Percentiles rank a stretch among this genome's conserved stretches.
Evolutionary conservation across 2,113 vertebrate genomes (phyloP).

Genomic region (Cryptotis parvus): DNA sequence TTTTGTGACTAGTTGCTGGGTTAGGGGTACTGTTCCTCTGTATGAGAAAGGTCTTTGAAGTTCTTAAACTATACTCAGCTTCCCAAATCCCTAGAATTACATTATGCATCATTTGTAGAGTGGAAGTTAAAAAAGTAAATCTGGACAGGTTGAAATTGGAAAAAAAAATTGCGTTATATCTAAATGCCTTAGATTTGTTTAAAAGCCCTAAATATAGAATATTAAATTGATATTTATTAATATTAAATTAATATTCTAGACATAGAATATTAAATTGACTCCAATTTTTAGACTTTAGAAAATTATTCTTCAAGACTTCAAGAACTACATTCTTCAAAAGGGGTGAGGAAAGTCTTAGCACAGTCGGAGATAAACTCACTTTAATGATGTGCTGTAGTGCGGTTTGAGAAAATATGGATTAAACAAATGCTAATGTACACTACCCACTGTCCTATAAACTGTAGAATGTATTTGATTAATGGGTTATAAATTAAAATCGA

Average conservation of each 20-base stretch:
- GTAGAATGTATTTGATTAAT: slow-evolving; percentile 10
- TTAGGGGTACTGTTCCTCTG: neutral
- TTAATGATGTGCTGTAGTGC: neutral
- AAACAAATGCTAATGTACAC: neutral
- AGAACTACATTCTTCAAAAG: slow-evolving; percentile 8
- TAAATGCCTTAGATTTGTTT: slow-evolving; percentile 20
- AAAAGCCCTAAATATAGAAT: slow-evolving; percentile 3
- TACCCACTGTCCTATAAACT: slow-evolving; percentile 2
- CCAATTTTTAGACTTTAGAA: slow-evolving; percentile 41
- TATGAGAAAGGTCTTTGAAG: neutral
- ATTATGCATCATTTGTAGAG: neutral
- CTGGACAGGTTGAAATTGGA: neutral
- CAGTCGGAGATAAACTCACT: neutral
- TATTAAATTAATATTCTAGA: no score
- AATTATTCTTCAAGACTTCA: slow-evolving; percentile 27
- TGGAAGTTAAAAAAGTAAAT: slow-evolving; percentile 4
- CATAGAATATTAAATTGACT: neutral
- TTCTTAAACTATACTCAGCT: slow-evolving; percentile 30
- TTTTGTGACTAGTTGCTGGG: neutral
- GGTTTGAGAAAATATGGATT: slow-evolving; percentile 22
- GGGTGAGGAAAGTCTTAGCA: neutral
- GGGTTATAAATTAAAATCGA: neutral
- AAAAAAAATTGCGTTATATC: slow-evolving; percentile 40
- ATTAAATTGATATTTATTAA: no score
- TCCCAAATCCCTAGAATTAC: slow-evolving; percentile 16